phyloP scores from a whole-genome alignment of 2,888 invertebrate genomes.

The Sycophila texana region DNA sequence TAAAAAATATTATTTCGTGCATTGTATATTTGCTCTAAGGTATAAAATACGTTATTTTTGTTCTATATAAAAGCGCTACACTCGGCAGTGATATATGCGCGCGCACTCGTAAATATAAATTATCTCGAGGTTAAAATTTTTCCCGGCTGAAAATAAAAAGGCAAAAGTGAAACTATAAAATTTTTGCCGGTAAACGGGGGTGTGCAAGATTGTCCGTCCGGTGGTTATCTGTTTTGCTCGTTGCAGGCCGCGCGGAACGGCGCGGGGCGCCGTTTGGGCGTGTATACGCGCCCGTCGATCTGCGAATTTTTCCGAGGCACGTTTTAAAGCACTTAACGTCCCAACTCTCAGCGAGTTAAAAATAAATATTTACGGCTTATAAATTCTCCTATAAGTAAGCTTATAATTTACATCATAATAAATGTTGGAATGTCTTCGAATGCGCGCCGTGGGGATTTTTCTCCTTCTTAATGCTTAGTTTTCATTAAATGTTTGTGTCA shows the following conservation, averaged over 20 bases:
- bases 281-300: neutral
- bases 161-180: slow-evolving; percentile 1
- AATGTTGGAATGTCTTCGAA: slow-evolving; percentile 6
- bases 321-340: slow-evolving; percentile 33
- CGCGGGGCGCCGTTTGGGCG: slow-evolving; percentile 6
- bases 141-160: neutral
- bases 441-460: too few species aligned
- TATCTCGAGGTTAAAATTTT: too few species aligned
- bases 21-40: too few species aligned
- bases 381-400: slow-evolving; percentile 34
- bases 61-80: too few species aligned
- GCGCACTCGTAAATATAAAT: too few species aligned
- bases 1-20: too few species aligned
- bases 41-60: too few species aligned
- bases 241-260: neutral
- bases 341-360: neutral
- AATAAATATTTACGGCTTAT: slow-evolving; percentile 41
- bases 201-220: neutral
- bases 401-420: slow-evolving; percentile 4
- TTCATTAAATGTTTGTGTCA: too few species aligned
- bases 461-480: too few species aligned
- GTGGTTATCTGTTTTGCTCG: neutral
- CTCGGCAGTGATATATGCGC: too few species aligned
- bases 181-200: neutral
- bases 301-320: slow-evolving; percentile 24